phyloP scores from a whole-genome alignment of 37 sponge, comb jelly and placozoan species.

The Axinella damicornis region DNA sequence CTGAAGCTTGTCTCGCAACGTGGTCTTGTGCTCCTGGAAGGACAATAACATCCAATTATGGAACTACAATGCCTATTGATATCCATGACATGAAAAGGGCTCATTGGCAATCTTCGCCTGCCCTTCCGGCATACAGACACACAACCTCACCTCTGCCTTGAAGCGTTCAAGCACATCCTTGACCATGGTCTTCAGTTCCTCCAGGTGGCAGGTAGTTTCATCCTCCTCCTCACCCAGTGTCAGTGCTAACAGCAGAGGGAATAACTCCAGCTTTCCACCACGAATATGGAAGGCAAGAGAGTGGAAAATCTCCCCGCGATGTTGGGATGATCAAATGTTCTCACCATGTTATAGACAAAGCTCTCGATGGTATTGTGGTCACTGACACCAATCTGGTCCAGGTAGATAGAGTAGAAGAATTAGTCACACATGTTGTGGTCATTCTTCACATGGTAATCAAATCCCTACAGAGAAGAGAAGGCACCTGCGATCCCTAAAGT shows the following conservation, averaged over 20 bases:
- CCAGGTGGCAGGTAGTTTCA: conserved; percentile 38
- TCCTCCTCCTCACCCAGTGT: conserved; percentile 69
- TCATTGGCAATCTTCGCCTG: no score
- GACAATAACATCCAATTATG: no score
- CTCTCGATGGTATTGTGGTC: conserved; percentile 72
- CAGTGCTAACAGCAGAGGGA: conserved; percentile 62
- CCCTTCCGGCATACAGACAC: no score
- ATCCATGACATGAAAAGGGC: no score
- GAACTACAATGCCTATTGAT: no score
- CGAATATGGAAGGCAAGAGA: conserved; percentile 39
- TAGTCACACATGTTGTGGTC: conserved; percentile 87
- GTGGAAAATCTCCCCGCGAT: no score
- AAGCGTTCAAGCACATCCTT: conserved; percentile 27
- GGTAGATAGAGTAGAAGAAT: conserved; percentile 59
- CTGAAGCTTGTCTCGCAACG: neutral
- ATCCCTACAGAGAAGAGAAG: conserved; percentile 41
- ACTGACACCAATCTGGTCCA: conserved; percentile 62
- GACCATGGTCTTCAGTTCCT: conserved; percentile 61
- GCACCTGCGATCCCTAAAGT: neutral
- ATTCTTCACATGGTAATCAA: conserved; percentile 66
- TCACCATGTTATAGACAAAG: conserved; percentile 57
- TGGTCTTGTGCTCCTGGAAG: neutral
- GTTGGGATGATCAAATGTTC: neutral
- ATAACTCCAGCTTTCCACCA: conserved; percentile 47
- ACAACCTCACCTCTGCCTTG: conserved; percentile 27